Percentiles rank a stretch among this genome's conserved stretches.
Evolutionary conservation across 1,140 invertebrate genomes (phyloP).

Genomic region (Zaprionus gabonicus): DNA sequence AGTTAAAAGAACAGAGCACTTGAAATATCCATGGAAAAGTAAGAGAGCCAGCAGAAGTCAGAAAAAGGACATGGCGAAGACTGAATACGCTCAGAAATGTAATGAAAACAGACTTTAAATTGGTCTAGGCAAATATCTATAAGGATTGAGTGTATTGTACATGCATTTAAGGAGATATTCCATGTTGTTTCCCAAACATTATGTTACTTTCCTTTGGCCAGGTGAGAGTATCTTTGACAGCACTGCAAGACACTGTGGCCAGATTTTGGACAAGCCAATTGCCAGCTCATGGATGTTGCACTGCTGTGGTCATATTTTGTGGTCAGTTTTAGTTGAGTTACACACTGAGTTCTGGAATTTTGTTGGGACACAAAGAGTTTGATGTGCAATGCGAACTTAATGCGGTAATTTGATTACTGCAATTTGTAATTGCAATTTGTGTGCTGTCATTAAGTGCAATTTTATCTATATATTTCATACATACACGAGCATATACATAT

Average conservation of each 20-base stretch:
- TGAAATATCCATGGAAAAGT: neutral
- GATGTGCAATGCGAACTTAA: constrained; percentile 11
- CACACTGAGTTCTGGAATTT: constrained; percentile 6
- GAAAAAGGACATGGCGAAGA: neutral
- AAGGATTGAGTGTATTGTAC: no score
- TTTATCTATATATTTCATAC: neutral
- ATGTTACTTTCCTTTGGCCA: neutral
- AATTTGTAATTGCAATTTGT: constrained; percentile 15
- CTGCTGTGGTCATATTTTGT: constrained; percentile 37
- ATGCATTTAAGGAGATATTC: no score
- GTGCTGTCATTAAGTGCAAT: constrained; percentile 8
- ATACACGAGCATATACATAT: neutral
- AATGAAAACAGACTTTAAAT: no score
- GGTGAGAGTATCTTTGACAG: constrained; percentile 1
- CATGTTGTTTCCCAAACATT: neutral
- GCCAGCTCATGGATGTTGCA: constrained; percentile 3
- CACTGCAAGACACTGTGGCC: neutral
- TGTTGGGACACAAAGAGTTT: constrained; percentile 7
- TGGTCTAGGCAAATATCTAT: no score
- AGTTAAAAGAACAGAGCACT: constrained; percentile 22
- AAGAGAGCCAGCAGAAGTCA: neutral
- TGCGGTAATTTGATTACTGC: constrained; percentile 2
- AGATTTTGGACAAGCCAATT: constrained; percentile 3
- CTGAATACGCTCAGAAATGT: neutral
- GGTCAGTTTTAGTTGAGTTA: constrained; percentile 18